phyloP scores from a whole-genome alignment of 2,888 invertebrate genomes.

The Yponomeuta sedellus region DNA sequence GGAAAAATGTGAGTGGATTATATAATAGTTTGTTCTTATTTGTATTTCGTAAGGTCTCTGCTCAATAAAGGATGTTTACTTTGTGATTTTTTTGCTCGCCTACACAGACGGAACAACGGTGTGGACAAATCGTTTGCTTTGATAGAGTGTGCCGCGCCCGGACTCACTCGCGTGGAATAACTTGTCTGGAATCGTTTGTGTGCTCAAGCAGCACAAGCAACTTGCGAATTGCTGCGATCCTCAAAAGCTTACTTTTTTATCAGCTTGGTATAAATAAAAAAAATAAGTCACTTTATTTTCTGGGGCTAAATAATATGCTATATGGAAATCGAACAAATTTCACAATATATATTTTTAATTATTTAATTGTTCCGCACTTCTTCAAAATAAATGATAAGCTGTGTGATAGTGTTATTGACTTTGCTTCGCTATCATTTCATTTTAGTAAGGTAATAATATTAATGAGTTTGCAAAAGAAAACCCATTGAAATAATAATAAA shows the following conservation, averaged over 20 bases:
- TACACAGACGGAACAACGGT: constrained; percentile 21
- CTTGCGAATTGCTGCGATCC: constrained; percentile 15
- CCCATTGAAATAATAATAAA: no score
- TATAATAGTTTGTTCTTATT: constrained; percentile 12
- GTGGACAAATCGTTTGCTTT: constrained; percentile 62
- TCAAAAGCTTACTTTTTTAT: background rate
- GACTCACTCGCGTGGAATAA: constrained; percentile 54
- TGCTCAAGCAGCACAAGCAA: constrained; percentile 26
- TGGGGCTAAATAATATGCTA: no score
- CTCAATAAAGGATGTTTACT: constrained; percentile 13
- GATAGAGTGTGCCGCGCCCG: constrained; percentile 40
- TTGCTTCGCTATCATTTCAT: no score
- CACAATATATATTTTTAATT: no score
- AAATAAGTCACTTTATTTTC: no score
- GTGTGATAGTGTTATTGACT: no score
- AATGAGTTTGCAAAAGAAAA: no score
- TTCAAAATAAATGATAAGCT: no score
- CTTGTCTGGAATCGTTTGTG: constrained; percentile 45
- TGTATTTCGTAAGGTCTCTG: background rate
- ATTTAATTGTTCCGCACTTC: no score
- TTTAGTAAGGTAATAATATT: no score
- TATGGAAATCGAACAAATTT: no score
- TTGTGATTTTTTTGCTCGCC: constrained; percentile 9
- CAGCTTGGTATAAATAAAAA: background rate
- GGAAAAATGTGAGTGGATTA: background rate